Evolutionary conservation across 2,888 invertebrate species (phyloP), one percentile per base, ranked within the genome.

Genomic region (Megaustenia siamemsis): DNA sequence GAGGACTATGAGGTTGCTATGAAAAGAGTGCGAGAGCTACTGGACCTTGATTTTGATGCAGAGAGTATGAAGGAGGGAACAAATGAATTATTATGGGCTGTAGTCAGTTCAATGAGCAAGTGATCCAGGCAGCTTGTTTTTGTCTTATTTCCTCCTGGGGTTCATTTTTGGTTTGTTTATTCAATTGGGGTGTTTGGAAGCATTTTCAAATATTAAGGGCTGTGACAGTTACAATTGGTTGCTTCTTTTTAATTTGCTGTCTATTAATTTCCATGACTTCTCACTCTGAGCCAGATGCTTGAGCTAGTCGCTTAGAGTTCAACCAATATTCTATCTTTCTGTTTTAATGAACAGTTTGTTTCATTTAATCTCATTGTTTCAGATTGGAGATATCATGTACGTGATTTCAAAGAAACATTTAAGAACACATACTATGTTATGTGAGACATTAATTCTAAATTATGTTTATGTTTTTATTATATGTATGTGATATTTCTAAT

Each of bases 1-100:
- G 98, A 99, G 93, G 99, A 99, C 95, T 99, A 99, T 94, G 99
- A 99, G 95, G 95, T 99, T 90, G 99, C 99, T 86, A 99, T 99
- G 96, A 97, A 98, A 92, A 96, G 99, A 93, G 98, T 99, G 78
- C 96, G 99, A 90, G 97, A 98, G 92, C 96, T 99, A 77, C 96
- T 99, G 90, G 99, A 99, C 94, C 96, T 99, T 91, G 99, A 99
- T 95, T 97, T 98, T 94, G 99, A 99, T 94, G 96, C 97, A 75
- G 99, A 99, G 95, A 96, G 98, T 89, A 96, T 97, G 95, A 98
- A 99, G 95, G 93, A 94, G 66, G 93, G 93, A 21, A 88, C 93
- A 75, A 93, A 93, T 89, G 98, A 99, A 94, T 96, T 99, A 91
- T 97, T 99, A 95, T 99, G 99, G 99, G 98, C 99, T 82, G 99